These are phyloP conservation scores for Meandrusa payeni DNA, from an alignment of 2,888 invertebrate genomes.

Conservation along the genomic window DNA sequence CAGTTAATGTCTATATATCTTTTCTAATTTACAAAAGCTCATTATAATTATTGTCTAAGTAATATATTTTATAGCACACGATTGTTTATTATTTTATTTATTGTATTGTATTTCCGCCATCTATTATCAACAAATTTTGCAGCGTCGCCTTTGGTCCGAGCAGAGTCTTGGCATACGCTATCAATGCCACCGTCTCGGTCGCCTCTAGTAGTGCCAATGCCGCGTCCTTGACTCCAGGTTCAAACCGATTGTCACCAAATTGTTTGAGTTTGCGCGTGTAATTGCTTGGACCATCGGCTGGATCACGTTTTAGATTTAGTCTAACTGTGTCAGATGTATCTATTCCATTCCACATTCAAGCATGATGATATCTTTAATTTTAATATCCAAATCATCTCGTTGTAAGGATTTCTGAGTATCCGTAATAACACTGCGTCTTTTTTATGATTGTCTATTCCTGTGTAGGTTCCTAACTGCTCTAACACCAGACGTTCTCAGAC, in stretches of 20 bases:
- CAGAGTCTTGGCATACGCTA: constrained; percentile 77
- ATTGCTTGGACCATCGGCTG: constrained; percentile 73
- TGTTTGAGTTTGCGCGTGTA: constrained; percentile 50
- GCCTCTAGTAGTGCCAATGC: constrained; percentile 61
- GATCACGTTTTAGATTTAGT: constrained; percentile 32
- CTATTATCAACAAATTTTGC: constrained; percentile 34
- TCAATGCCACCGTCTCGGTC: constrained; percentile 77
- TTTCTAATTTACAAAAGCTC: too few relatives aligned
- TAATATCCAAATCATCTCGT: too few relatives aligned
- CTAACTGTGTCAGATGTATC: constrained; percentile 23
- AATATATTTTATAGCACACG: too few relatives aligned
- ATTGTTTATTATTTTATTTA: constrained; percentile 26
- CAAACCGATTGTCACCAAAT: constrained; percentile 20
- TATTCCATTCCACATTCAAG: constrained; percentile 7
- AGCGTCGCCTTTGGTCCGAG: constrained; percentile 79
- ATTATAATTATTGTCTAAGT: too few relatives aligned
- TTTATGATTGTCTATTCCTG: constrained; percentile 45
- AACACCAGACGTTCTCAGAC: constrained; percentile 78
- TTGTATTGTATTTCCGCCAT: constrained; percentile 15
- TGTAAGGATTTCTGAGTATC: background rate
- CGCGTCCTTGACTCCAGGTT: constrained; percentile 36
- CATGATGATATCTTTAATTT: too few relatives aligned
- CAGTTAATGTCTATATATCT: too few relatives aligned
- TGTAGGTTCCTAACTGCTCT: constrained; percentile 80
- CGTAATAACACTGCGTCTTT: constrained; percentile 30